Evolutionary conservation across 2,797 vertebrate genomes (phyloP).

Genomic region (Tachyglossus aculeatus): DNA sequence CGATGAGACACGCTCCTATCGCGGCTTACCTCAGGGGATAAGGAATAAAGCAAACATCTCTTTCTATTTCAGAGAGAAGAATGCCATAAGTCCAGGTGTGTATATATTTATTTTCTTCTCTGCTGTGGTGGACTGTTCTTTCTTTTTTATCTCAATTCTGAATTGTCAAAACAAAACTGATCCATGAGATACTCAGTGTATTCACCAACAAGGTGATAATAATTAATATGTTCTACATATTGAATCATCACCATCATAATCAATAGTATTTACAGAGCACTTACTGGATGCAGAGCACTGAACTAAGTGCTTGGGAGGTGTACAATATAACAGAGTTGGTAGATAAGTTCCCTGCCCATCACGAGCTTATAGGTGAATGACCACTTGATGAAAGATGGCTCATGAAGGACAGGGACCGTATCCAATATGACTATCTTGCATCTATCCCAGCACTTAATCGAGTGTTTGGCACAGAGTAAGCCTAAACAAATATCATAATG

Average conservation of each 20-base stretch:
- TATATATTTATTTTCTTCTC: slow-evolving; percentile 6
- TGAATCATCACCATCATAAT: neutral
- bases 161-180: neutral
- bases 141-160: neutral
- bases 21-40: neutral
- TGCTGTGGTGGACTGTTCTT: neutral
- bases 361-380: too few species aligned
- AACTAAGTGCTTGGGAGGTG: too few species aligned
- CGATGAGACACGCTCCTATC: slow-evolving; percentile 5
- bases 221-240: neutral
- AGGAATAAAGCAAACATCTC: slow-evolving; percentile 14
- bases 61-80: slow-evolving; percentile 62
- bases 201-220: too few species aligned
- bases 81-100: slow-evolving; percentile 52
- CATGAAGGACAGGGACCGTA: too few species aligned
- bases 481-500: too few species aligned
- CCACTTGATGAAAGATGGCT: too few species aligned
- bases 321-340: too few species aligned
- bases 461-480: too few species aligned
- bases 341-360: too few species aligned
- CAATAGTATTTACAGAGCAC: neutral
- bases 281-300: neutral
- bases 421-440: too few species aligned
- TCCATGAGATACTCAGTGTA: too few species aligned
- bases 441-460: too few species aligned